Conservation (phyloP, 1,140 invertebrate genomes). For the Heliothis virescens region DNA sequence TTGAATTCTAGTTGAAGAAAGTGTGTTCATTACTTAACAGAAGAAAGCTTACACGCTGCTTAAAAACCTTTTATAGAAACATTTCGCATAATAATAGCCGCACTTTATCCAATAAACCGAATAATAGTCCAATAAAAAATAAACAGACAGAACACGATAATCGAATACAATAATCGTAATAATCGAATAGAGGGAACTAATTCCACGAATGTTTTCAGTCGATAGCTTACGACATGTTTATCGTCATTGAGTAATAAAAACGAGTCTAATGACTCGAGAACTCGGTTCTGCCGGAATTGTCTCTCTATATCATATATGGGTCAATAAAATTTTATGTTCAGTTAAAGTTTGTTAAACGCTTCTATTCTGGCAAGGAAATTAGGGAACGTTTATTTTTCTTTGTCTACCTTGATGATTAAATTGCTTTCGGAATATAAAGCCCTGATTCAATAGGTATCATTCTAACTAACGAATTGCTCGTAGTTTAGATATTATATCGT, state of each 20-base stretch:
- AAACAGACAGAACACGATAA: slow-evolving; percentile 55
- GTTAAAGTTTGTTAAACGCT: slow-evolving; percentile 82
- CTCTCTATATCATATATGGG: slow-evolving; percentile 84
- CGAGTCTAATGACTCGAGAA: slow-evolving; percentile 83
- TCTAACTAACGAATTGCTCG: too few relatives aligned
- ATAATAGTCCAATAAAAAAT: slow-evolving; percentile 51
- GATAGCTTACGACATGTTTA: slow-evolving; percentile 85
- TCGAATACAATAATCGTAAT: slow-evolving; percentile 75
- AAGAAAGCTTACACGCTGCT: too few relatives aligned
- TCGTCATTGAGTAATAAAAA: slow-evolving; percentile 84
- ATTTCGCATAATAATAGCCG: slow-evolving; percentile 24
- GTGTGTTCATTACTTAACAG: too few relatives aligned
- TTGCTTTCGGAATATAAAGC: not conserved
- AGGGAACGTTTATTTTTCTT: slow-evolving; percentile 44
- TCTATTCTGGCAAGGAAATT: slow-evolving; percentile 63
- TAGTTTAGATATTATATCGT: too few relatives aligned
- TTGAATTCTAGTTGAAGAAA: too few relatives aligned
- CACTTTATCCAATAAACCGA: slow-evolving; percentile 22
- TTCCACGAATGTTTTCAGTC: slow-evolving; percentile 83
- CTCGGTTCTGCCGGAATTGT: slow-evolving; percentile 74
- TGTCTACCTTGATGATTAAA: slow-evolving; percentile 39
- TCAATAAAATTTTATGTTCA: slow-evolving; percentile 85
- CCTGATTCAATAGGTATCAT: too few relatives aligned
- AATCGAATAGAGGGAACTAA: slow-evolving; percentile 74
- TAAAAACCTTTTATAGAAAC: slow-evolving; percentile 21